Evolutionary conservation across 2,797 vertebrate genomes (phyloP).

Genomic region (Morelia viridis): DNA sequence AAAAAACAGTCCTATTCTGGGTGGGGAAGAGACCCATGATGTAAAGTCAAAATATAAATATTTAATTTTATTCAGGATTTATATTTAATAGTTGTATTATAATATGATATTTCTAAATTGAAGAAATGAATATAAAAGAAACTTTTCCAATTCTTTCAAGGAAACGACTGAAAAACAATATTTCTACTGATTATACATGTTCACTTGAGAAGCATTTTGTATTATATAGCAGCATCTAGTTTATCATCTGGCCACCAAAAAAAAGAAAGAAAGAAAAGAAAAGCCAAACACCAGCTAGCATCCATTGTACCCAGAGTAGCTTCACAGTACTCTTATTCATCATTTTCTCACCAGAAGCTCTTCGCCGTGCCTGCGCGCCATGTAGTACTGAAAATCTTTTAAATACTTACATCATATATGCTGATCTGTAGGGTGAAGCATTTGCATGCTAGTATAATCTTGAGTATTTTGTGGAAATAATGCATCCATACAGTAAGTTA

Average conservation of each 20-base stretch:
- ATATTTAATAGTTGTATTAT: slow-evolving; percentile 19
- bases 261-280: background rate
- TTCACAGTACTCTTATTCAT: background rate
- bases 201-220: background rate
- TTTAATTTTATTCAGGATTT: slow-evolving; percentile 15
- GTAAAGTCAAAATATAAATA: slow-evolving; percentile 27
- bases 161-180: background rate
- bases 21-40: slow-evolving; percentile 22
- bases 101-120: background rate
- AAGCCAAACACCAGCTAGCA: background rate
- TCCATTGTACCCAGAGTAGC: background rate
- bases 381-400: background rate
- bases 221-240: background rate
- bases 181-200: background rate
- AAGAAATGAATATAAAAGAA: background rate
- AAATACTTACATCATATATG: background rate
- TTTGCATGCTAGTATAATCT: background rate
- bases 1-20: background rate
- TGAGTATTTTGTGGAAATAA: background rate
- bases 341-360: background rate
- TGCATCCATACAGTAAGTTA: background rate
- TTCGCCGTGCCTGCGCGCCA: background rate
- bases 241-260: background rate
- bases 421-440: background rate
- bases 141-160: background rate